phyloP scores from a whole-genome alignment of 1,140 invertebrate genomes.

The Bombus waltoni region DNA sequence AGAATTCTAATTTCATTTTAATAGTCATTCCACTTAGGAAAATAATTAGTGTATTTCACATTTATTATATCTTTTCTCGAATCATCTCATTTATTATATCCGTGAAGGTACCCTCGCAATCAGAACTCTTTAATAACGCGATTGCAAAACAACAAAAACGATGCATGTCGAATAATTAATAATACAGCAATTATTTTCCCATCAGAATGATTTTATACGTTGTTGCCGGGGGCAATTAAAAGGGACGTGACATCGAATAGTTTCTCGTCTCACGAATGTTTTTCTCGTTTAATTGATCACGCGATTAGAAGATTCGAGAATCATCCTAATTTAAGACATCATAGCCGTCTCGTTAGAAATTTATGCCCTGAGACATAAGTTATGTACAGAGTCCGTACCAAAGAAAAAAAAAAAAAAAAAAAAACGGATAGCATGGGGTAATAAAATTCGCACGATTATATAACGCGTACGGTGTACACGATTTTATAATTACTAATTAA shows the following conservation, averaged over 20 bases:
- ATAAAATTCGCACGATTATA: no score
- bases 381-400: no score
- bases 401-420: no score
- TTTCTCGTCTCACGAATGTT: neutral
- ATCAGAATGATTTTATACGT: neutral
- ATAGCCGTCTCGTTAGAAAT: no score
- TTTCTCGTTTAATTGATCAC: neutral
- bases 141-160: neutral
- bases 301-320: no score
- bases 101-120: neutral
- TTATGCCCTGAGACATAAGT: no score
- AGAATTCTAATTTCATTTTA: neutral
- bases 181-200: neutral
- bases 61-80: neutral
- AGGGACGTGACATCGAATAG: neutral
- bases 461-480: no score
- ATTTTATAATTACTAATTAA: no score
- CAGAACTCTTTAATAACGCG: neutral
- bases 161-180: slow-evolving; percentile 12
- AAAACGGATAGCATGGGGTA: no score
- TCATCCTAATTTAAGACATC: no score
- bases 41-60: neutral
- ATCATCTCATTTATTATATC: neutral
- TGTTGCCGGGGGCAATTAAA: neutral
- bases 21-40: neutral